Base-by-base conservation (phyloP, 1,140 invertebrate genomes). In the Ostrea edulis region DNA sequence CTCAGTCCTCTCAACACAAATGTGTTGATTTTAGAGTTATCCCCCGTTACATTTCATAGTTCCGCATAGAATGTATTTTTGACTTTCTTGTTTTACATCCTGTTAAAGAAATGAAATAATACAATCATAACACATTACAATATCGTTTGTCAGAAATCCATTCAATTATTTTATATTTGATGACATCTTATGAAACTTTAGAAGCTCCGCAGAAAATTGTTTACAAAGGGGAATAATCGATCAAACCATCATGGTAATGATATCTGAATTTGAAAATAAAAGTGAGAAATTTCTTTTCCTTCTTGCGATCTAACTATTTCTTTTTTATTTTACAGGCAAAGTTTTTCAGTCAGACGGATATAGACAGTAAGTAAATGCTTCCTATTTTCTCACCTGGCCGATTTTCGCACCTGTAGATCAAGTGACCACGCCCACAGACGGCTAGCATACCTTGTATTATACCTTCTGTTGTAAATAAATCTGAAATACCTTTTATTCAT, bases 271-370 rank as follows among this genome's bases (percentile, higher is more conserved):
- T 44, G 35, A 44, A 44, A 5, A 44, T 44, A 44, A 44, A 44
- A 44, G 2, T 44, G 5, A 44, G 2, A 44, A 44, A 44, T 2
- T 44, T 44, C 5, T 2, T 44, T 2, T 44, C 35, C 17, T 81
- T 81, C 25, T 81, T 35, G 22, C 17, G 35, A 81, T 14, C n/a
- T 22, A 71, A 11, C 25, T 1, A 8, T 5, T 1, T 89, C 81
- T 84, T 87, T 89, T 90, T 82, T 22, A 29, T 8, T 65, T 93
- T 94, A 81, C 92, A 95, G 95, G 95, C 95, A n/a, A 91, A 94
- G 71, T 95, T 94, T 90, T 96, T 95, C 90, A 94, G 94, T 85
- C 95, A 95, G 89, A 93, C 94, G 83, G 95, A 96, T 91, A 96
- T 96, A 90, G 95, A 95, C 93, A 95, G 95, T 95, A 90, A 95